Evolutionary conservation across 2,113 vertebrate species (phyloP).

Genomic region (Takifugu flavidus): DNA sequence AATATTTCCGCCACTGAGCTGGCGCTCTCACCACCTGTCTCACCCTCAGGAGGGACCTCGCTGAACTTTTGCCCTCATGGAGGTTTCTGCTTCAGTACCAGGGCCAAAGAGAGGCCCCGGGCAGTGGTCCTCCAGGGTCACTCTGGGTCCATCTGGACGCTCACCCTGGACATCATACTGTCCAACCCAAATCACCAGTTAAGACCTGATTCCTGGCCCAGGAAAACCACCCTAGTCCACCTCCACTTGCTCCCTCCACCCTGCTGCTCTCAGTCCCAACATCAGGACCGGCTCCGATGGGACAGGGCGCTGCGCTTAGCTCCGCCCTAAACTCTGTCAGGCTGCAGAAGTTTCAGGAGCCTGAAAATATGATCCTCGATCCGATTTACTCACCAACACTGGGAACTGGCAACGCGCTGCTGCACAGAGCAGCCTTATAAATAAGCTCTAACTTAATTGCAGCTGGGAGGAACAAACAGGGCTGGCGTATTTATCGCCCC

Average conservation of each 20-base stretch:
- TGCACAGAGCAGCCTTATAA: conserved; percentile 50
- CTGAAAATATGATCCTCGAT: conserved; percentile 31
- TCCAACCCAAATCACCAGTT: too few relatives aligned
- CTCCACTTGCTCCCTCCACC: too few relatives aligned
- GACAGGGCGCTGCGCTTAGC: conserved; percentile 30
- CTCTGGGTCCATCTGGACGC: too few relatives aligned
- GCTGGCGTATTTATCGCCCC: conserved; percentile 55
- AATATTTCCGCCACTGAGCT: neutral
- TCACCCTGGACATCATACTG: too few relatives aligned
- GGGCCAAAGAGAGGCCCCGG: neutral
- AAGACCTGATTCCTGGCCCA: too few relatives aligned
- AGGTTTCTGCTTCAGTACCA: neutral
- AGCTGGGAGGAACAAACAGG: conserved; percentile 48
- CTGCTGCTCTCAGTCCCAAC: neutral
- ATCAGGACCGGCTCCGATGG: neutral
- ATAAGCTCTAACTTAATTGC: conserved; percentile 65
- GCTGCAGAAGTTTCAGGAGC: conserved; percentile 25
- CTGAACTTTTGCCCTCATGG: neutral
- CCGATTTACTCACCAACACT: conserved; percentile 50
- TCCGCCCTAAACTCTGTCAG: conserved; percentile 32
- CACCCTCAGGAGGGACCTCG: neutral
- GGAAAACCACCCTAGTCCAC: too few relatives aligned
- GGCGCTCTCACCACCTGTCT: neutral
- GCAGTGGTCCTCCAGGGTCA: neutral
- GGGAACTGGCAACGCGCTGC: conserved; percentile 33